These are phyloP conservation scores for Melinopterus prodromus DNA, from an alignment of 2,888 invertebrate species.

Conservation along the genomic window DNA sequence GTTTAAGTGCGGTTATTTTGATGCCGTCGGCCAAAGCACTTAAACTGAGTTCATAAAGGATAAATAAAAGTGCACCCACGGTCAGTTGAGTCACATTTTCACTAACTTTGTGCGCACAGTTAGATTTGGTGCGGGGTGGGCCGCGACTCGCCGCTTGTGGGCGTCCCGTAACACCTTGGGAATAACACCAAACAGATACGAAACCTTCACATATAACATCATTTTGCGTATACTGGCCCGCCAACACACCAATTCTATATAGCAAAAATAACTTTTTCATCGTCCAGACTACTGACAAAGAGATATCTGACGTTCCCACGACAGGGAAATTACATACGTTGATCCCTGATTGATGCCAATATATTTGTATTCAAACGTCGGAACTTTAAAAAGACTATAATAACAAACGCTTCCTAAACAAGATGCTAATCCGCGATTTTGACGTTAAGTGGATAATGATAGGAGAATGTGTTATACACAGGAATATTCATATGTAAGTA, in stretches of 20 bases:
- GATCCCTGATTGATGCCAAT: neutral
- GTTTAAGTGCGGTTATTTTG: neutral
- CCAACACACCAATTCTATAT: neutral
- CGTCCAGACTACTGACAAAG: neutral
- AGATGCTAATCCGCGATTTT: too few species aligned
- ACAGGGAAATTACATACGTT: neutral
- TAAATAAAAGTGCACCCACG: constrained; percentile 4
- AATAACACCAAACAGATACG: neutral
- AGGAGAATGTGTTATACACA: too few species aligned
- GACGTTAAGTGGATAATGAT: too few species aligned
- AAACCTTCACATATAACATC: neutral
- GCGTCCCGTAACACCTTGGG: neutral
- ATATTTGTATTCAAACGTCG: too few species aligned
- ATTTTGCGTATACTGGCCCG: neutral
- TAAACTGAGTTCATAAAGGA: neutral
- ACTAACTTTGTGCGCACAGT: neutral
- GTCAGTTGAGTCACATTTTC: neutral
- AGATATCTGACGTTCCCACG: neutral
- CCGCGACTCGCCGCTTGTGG: neutral
- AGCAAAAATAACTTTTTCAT: neutral
- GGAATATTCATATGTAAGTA: too few species aligned
- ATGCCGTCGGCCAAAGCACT: neutral
- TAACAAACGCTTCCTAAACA: too few species aligned
- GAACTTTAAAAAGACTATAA: too few species aligned
- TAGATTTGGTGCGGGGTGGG: constrained; percentile 4